A percentile compares a stretch with the other conserved stretches of the same genome.
Evolutionary conservation across 1,140 invertebrate species (phyloP).

Genomic region (Drosophila ohnishii): DNA sequence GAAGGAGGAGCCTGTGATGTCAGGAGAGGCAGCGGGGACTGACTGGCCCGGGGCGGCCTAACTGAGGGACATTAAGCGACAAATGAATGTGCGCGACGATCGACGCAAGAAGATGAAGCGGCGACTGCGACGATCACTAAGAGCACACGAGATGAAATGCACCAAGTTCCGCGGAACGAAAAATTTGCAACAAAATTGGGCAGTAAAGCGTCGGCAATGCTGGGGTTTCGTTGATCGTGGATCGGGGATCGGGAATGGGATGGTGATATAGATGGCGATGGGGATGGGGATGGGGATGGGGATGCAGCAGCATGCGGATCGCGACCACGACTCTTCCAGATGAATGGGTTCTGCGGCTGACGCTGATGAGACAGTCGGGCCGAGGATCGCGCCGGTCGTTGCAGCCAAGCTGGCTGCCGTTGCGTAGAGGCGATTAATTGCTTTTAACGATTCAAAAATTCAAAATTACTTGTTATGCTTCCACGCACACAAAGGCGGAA

Average conservation of each 20-base stretch:
- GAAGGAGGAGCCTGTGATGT: constrained; percentile 6
- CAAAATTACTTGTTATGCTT: constrained; percentile 79
- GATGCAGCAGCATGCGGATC: constrained; percentile 19
- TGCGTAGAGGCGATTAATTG: constrained; percentile 80
- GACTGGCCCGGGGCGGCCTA: constrained; percentile 41
- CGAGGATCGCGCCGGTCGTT: constrained; percentile 14
- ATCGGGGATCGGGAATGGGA: not conserved
- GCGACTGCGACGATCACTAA: constrained; percentile 43
- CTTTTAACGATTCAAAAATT: constrained; percentile 82
- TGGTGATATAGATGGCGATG: constrained; percentile 6
- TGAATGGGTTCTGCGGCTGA: constrained; percentile 35
- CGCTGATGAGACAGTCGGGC: constrained; percentile 36
- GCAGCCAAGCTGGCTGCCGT: constrained; percentile 76
- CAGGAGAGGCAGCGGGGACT: constrained; percentile 7
- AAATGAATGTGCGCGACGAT: constrained; percentile 79
- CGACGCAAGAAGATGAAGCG: constrained; percentile 52
- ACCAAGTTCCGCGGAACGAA: constrained; percentile 79
- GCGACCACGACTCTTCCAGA: constrained; percentile 37
- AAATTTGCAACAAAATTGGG: constrained; percentile 81
- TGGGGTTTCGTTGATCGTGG: constrained; percentile 20
- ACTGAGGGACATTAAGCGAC: constrained; percentile 80
- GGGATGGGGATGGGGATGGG: not conserved
- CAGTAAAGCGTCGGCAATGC: constrained; percentile 67
- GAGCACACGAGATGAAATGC: constrained; percentile 77
- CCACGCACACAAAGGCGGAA: constrained; percentile 48